phyloP scores from a whole-genome alignment of 2,797 vertebrate genomes.

The Urosaurus nigricauda region DNA sequence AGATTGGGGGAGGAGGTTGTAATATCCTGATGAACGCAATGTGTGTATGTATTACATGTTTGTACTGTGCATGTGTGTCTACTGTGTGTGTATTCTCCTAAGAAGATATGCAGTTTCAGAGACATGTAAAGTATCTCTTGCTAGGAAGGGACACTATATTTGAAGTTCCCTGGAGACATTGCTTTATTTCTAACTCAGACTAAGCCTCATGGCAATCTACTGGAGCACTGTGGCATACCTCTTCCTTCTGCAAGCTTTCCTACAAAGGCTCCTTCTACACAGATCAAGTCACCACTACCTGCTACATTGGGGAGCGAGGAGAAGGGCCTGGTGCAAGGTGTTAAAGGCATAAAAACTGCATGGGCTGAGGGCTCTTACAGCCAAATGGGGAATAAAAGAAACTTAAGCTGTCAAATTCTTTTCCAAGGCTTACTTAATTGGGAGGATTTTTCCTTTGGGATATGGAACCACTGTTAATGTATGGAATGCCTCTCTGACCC shows the following conservation, averaged over 20 bases:
- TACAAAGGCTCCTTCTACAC: background rate
- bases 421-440: background rate
- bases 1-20: background rate
- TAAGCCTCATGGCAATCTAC: background rate
- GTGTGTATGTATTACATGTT: background rate
- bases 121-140: too few species aligned
- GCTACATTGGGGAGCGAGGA: background rate
- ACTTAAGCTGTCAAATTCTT: background rate
- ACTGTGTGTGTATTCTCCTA: too few species aligned
- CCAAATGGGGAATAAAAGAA: background rate
- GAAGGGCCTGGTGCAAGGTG: background rate
- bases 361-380: background rate
- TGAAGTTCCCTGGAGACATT: rapidly evolving
- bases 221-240: background rate
- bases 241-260: background rate
- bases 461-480: background rate
- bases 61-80: too few species aligned
- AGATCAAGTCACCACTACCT: rapidly evolving
- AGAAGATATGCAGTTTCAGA: background rate
- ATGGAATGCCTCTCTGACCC: constrained; percentile 4
- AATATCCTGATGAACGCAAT: too few species aligned
- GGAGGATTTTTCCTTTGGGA: background rate
- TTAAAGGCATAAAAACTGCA: background rate
- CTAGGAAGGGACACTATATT: too few species aligned
- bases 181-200: rapidly evolving